Evolutionary conservation across 2,113 vertebrate species (phyloP).

Genomic region (Rhabdomys dilectus): DNA sequence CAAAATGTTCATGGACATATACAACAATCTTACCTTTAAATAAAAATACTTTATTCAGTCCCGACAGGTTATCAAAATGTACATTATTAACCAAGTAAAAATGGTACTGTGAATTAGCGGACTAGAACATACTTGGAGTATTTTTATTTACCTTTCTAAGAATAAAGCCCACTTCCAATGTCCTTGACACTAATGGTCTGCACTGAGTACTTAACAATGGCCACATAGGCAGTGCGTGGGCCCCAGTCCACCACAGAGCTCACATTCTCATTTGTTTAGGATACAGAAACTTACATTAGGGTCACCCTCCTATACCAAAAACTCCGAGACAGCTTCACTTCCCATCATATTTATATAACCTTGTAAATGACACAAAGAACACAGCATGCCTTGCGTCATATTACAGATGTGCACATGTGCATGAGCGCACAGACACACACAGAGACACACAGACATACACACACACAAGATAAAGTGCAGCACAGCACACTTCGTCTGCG

Average conservation of each 20-base stretch:
- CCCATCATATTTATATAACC: constrained; percentile 75
- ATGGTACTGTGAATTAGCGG: constrained; percentile 31
- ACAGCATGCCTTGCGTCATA: constrained; percentile 83
- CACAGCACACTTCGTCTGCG: constrained; percentile 84
- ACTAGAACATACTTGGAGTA: constrained; percentile 5
- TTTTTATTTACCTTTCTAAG: constrained; percentile 59
- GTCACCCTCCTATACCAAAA: constrained; percentile 34
- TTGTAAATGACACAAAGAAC: constrained; percentile 78
- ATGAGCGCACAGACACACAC: neutral
- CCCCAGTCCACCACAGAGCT: constrained; percentile 52
- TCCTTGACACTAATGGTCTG: constrained; percentile 42
- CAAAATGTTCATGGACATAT: constrained; percentile 57
- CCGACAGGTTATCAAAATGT: constrained; percentile 78
- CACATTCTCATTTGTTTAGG: constrained; percentile 53
- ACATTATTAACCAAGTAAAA: constrained; percentile 76
- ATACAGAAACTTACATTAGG: constrained; percentile 69
- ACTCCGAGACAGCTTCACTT: constrained; percentile 66
- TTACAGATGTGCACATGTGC: neutral
- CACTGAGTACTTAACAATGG: constrained; percentile 2
- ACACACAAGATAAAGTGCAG: constrained; percentile 86
- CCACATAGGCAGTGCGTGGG: neutral
- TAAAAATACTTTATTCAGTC: constrained; percentile 83
- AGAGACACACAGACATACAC: constrained; percentile 52
- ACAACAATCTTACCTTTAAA: constrained; percentile 73
- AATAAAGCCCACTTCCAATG: constrained; percentile 8